phyloP scores from a whole-genome alignment of 1,140 invertebrate genomes.

The Brachionus koreanus region DNA sequence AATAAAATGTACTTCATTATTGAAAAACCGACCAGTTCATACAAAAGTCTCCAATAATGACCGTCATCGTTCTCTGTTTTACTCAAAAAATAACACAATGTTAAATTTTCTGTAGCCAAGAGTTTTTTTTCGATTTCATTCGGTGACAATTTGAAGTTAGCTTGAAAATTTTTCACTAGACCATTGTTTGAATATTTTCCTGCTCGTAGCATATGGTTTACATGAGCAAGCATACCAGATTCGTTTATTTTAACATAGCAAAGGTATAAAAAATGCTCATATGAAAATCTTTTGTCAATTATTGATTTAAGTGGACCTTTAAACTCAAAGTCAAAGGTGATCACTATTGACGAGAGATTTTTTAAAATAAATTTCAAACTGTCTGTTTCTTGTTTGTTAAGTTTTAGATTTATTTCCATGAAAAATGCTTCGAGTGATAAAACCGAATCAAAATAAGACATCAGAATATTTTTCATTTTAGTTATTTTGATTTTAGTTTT shows the following conservation, averaged over 20 bases:
- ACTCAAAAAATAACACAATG: constrained; percentile 9
- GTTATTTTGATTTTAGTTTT: neutral
- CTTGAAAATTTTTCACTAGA: neutral
- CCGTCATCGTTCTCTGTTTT: neutral
- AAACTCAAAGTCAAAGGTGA: constrained; percentile 35
- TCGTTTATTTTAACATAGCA: constrained; percentile 40
- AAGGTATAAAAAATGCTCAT: constrained; percentile 29
- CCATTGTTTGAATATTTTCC: neutral
- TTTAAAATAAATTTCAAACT: neutral
- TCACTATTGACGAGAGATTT: neutral
- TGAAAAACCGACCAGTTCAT: neutral
- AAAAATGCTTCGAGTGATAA: constrained; percentile 15
- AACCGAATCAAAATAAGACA: constrained; percentile 26
- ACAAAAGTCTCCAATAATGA: neutral
- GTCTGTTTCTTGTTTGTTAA: neutral
- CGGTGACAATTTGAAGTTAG: neutral
- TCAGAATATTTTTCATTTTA: constrained; percentile 35
- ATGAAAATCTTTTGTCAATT: neutral
- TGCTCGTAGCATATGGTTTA: constrained; percentile 16
- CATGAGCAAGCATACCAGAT: neutral
- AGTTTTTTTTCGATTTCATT: constrained; percentile 31
- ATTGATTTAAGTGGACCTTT: constrained; percentile 33
- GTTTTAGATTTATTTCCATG: constrained; percentile 26
- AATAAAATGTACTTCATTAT: constrained; percentile 43
- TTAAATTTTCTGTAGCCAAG: neutral